A percentile compares a stretch with the other conserved stretches of the same genome.
Evolutionary conservation across 2,888 invertebrate genomes (phyloP).

Genomic region (Oscheius onirici): DNA sequence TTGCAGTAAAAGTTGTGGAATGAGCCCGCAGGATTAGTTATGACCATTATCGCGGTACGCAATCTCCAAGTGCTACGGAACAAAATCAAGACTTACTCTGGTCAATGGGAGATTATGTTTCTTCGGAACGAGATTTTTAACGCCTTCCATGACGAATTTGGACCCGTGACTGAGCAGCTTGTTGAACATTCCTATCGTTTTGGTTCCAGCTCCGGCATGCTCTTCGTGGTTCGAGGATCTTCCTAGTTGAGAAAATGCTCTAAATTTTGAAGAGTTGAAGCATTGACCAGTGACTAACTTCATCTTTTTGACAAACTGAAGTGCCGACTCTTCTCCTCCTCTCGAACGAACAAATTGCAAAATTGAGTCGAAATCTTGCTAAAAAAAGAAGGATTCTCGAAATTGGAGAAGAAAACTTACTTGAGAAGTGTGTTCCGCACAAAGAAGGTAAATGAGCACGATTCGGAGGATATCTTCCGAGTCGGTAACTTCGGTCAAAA

Average conservation of each 20-base stretch:
- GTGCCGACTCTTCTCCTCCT: constrained; percentile 60
- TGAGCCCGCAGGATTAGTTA: constrained; percentile 13
- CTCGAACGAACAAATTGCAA: constrained; percentile 47
- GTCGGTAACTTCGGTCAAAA: constrained; percentile 43
- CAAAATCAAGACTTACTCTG: constrained; percentile 73
- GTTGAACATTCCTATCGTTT: constrained; percentile 93
- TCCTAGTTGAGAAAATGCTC: constrained; percentile 51
- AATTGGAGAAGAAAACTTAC: background rate
- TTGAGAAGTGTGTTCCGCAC: constrained; percentile 32
- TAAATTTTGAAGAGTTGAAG: constrained; percentile 17
- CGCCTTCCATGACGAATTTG: constrained; percentile 95
- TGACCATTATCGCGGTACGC: constrained; percentile 8
- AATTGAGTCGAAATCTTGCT: constrained; percentile 58
- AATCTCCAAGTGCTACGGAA: constrained; percentile 4
- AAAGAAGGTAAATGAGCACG: constrained; percentile 61
- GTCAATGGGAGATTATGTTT: constrained; percentile 78
- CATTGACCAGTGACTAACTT: constrained; percentile 27
- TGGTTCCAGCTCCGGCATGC: constrained; percentile 86
- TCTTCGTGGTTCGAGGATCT: constrained; percentile 74
- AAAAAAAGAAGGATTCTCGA: constrained; percentile 17
- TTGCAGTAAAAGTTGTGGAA: background rate
- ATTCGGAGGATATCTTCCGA: constrained; percentile 64
- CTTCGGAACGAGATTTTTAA: constrained; percentile 90
- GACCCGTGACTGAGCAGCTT: constrained; percentile 96
- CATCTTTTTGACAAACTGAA: constrained; percentile 64